Evolutionary conservation across 2,797 vertebrate species (phyloP), one percentile per base, ranked within the genome.

Genomic region (Crenichthys baileyi): DNA sequence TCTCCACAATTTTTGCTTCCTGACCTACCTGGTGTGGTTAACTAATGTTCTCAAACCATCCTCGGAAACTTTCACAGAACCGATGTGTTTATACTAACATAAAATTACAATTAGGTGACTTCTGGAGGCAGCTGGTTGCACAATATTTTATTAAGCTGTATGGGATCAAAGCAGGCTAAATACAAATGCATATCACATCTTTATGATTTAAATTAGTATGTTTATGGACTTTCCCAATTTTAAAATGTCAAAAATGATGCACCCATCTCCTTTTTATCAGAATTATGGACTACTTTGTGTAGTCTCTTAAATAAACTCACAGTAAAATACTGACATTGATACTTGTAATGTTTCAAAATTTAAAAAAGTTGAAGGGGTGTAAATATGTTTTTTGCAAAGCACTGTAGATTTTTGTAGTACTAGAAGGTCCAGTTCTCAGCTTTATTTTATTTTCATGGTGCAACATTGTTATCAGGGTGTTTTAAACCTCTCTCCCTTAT

Each of bases 401-500:
- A 36, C 44, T 15, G 24, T 70, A 48, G 41, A 39, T 70, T 46
- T 46, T 70, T 13, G 58, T 56, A 51, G 50, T 22, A 11, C 36
- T 50, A 36, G 72, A 79, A 80, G n/a, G 56, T 76, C 71, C 41
- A 24, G 41, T 79, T 80, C 26, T 67, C 24, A 79, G 73, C 74
- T 76, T 72, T 46, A 31, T 74, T 85, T 82, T 70, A 80, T 86
- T 85, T 88, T 89, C 53, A 80, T 51, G 55, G 79, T 90, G 79
- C 55, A 70, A 89, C 87, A 86, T 85, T 70, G 76, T 48, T 76
- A 58, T 80, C 24, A 51, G 53, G 68, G 29, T 46, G 82, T 85
- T 85, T 89, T 73, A 87, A 89, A 85, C 86, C 82, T 83, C 84
- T 83, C 88, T 89, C 83, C 71, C 85, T 46, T 60, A 79, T 89